Conservation (phyloP, 2,113 vertebrate genomes). For the human (Homo sapiens) region GRCh38 chr3:95076501-95077000, state of each 20-base stretch:
- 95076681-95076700: background rate
- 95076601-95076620: background rate
- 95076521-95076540: background rate
- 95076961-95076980: background rate
- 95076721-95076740: background rate
- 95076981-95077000: background rate
- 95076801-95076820: background rate
- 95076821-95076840: background rate
- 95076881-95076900: background rate
- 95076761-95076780: background rate
- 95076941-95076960: background rate
- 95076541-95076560: background rate
- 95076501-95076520: background rate
- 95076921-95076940: background rate
- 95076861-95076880: background rate
- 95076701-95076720: background rate
- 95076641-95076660: background rate
- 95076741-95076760: background rate
- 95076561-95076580: background rate
- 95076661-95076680: background rate
- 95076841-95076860: background rate
- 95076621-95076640: background rate
- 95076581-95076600: background rate
- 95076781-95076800: conserved; percentile 12
- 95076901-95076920: background rate